These are phyloP conservation scores for Rhabdophis nuchalis DNA, from an alignment of 2,797 vertebrate genomes.

Conservation along the genomic window DNA sequence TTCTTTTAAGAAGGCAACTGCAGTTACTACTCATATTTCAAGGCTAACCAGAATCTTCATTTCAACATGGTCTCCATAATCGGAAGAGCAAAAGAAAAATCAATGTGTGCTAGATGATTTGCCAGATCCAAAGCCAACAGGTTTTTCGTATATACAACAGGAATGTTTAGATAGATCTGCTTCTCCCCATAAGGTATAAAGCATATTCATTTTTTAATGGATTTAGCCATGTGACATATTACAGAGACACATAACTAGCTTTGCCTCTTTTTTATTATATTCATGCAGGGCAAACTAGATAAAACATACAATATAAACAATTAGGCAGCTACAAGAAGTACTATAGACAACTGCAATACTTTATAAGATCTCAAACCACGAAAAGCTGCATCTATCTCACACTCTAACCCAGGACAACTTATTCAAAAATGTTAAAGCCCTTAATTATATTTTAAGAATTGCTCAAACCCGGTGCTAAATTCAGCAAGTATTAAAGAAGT, in stretches of 20 bases:
- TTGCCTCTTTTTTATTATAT: background rate
- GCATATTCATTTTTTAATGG: background rate
- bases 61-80: background rate
- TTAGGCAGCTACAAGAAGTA: background rate
- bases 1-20: background rate
- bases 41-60: background rate
- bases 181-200: background rate
- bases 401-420: background rate
- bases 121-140: background rate
- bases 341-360: background rate
- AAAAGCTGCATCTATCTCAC: background rate
- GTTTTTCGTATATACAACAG: background rate
- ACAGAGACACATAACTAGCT: background rate
- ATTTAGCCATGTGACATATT: background rate
- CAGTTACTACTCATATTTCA: background rate
- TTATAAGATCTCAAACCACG: background rate
- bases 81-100: background rate
- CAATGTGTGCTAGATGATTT: background rate
- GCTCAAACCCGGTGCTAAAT: background rate
- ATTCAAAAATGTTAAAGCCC: background rate
- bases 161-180: background rate
- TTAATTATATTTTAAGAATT: background rate
- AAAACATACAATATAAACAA: background rate
- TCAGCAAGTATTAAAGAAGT: background rate
- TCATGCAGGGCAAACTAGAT: background rate